Evolutionary conservation across 2,888 invertebrate genomes (phyloP).

Genomic region (Microctonus brassicae): DNA sequence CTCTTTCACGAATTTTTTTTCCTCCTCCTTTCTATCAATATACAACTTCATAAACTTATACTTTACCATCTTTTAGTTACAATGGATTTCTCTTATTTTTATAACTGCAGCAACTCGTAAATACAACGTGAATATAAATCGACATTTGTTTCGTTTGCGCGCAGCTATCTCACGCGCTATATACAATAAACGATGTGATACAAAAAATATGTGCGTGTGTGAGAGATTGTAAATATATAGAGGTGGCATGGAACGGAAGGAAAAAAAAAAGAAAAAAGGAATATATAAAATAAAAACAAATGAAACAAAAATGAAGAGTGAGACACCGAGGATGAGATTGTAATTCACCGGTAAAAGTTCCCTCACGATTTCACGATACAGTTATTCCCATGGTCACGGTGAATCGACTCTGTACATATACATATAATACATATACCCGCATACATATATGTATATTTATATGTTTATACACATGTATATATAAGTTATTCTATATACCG

Average conservation of each 20-base stretch:
- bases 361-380: constrained; percentile 37
- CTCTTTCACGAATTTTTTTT: too few relatives aligned
- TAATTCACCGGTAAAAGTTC: constrained; percentile 21
- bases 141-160: constrained; percentile 39
- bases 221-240: background rate
- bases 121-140: constrained; percentile 50
- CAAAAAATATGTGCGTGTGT: constrained; percentile 14
- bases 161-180: constrained; percentile 40
- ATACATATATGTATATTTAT: constrained; percentile 2
- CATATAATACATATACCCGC: too few relatives aligned
- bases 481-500: background rate
- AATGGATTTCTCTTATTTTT: constrained; percentile 14
- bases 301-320: background rate
- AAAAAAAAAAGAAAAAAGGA: constrained; percentile 34
- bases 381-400: constrained; percentile 25
- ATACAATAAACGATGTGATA: constrained; percentile 19
- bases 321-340: constrained; percentile 16
- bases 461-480: background rate
- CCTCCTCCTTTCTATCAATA: background rate
- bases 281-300: constrained; percentile 29
- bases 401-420: too few relatives aligned
- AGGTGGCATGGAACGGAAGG: constrained; percentile 36
- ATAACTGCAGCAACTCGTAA: constrained; percentile 43
- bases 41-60: background rate
- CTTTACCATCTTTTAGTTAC: background rate